Conservation (phyloP, 2,888 invertebrate species). For the Drosophila basisetae region DNA sequence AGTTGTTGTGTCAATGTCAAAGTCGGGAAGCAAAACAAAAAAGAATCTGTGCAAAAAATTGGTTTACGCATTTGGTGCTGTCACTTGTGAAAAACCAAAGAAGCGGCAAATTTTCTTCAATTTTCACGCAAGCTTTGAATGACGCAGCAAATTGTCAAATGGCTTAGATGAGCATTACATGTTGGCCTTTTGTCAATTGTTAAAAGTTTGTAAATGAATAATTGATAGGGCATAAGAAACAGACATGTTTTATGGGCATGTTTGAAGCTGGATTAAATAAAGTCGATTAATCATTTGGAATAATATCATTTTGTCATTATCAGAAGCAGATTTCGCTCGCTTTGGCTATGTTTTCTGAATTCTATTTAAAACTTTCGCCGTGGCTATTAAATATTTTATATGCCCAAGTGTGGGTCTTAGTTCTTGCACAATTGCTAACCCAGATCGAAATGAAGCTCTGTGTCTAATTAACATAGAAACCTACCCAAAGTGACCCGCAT, state of each 20-base stretch:
- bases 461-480: slow-evolving; percentile 54
- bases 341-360: background rate
- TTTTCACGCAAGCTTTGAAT: slow-evolving; percentile 36
- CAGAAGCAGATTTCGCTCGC: background rate
- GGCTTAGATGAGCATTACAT: slow-evolving; percentile 16
- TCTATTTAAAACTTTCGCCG: background rate
- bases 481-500: slow-evolving; percentile 22
- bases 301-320: background rate
- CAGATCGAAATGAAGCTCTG: slow-evolving; percentile 18
- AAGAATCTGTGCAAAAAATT: slow-evolving; percentile 47
- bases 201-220: slow-evolving; percentile 13
- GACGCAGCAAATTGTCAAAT: slow-evolving; percentile 43
- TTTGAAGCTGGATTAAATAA: background rate
- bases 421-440: slow-evolving; percentile 12
- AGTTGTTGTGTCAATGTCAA: slow-evolving; percentile 79
- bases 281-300: slow-evolving; percentile 1
- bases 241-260: background rate
- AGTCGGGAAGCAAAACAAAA: slow-evolving; percentile 31
- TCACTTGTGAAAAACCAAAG: slow-evolving; percentile 55
- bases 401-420: background rate
- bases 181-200: slow-evolving; percentile 34
- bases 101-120: slow-evolving; percentile 53
- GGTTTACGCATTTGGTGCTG: slow-evolving; percentile 46
- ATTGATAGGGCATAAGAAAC: background rate
- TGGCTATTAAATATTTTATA: slow-evolving; percentile 1